Base-by-base conservation (phyloP, 2,113 vertebrate species). In the Gyps fulvus region DNA sequence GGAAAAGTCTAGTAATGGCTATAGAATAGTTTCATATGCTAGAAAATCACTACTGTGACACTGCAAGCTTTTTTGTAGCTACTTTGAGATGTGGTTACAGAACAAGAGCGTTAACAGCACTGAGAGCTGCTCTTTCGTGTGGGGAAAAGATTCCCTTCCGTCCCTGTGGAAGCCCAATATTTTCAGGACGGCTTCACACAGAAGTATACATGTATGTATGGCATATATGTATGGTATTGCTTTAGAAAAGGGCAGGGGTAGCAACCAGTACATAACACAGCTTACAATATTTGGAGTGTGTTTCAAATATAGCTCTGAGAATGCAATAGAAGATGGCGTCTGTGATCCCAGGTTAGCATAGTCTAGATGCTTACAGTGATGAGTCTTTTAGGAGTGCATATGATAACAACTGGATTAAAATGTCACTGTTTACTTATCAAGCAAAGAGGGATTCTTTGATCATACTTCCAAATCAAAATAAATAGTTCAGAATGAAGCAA, bases 361-460 rank as follows among this genome's bases (percentile, higher is more conserved):
- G 40, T 49, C 73, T 81, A 84, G 70, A 66, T 87, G 70, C 63
- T 93, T 66, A 72, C 47, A 49, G 66, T 54, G 69, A 96, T 86
- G 73, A 85, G n/a, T 92, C 69, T 66, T 88, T 86, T 62, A 84
- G 83, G 84, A 89, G 95, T 90, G 80, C 14, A 9, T 66, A 52
- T 73, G 85, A 14, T 92, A 90, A 89, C 85, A 79, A 50, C 52
- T 73, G 67, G 20, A 42, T 59, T 94, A 61, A 89, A 97, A 94
- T 91, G 76, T 62, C 67, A 52, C 76, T 93, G 79, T 79, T 91
- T 76, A 62, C 81, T 96, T 91, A 83, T n/a, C 80, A 94, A 90
- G 67, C 42, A 69, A 81, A 93, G 62, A 91, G 29, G 15, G 74
- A 63, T 81, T 79, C 78, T 98, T 97, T 97, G 94, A 97, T 97